Evolutionary conservation across 1,140 invertebrate genomes (phyloP), one percentile per base, ranked within the genome.

Genomic region (Cherax destructor): DNA sequence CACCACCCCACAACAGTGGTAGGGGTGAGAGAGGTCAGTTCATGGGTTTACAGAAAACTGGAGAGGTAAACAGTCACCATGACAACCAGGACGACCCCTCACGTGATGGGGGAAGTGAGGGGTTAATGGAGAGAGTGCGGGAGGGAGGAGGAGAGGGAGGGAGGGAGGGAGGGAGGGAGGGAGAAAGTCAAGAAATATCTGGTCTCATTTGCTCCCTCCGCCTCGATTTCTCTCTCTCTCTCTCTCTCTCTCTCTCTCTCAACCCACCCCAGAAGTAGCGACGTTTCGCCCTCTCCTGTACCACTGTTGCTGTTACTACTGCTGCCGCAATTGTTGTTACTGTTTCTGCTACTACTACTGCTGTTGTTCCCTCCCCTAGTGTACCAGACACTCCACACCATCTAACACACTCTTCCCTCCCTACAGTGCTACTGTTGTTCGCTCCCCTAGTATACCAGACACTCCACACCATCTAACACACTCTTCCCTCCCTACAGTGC

Each of bases 401-500:
- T 7, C 56, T 16, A 9, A 59, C 56, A 9, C 56, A 59, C 56
- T 59, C 16, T 30, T 1, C 52, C 80, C 52, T 52, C 80, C 52
- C 50, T n/a, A 9, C 56, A 9, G 9, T 16, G 30, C 2, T 41
- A 41, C 30, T 41, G 0, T 11, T 16, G 9, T 69, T 18, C 61
- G 1, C 4, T 21, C 65, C 21, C 21, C 49, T 10, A n/a, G n/a
- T 41, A 10, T 24, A 11, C 0, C 30, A 6, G 56, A 30, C 41
- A 52, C 52, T 4, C 24, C 13, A 41, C 52, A 41, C n/a, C n/a
- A n/a, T n/a, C 72, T 65, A 41, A n/a, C 65, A 41, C 56, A 4
- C 80, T 59, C 16, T 30, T 1, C 52, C 80, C 52, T 52, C 80
- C 52, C 50, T n/a, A 9, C 56, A 9, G 9, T 99, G 98, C 94